Conservation (phyloP, 2,888 invertebrate genomes). For the Torymus tubicola region DNA sequence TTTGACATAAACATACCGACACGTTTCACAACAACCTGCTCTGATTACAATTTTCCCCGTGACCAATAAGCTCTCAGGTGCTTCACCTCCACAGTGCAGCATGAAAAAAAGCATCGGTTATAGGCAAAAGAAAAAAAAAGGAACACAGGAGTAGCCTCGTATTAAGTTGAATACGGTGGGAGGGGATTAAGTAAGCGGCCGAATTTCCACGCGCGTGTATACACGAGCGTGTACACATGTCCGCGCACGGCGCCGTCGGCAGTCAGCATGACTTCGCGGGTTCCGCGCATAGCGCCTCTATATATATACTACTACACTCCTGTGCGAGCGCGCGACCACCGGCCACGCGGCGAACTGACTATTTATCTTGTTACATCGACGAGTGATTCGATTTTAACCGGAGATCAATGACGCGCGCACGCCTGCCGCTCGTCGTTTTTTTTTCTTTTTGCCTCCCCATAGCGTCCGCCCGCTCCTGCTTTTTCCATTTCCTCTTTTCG, state of each 20-base stretch:
- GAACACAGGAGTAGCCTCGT: background rate
- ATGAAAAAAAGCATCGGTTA: too few species aligned
- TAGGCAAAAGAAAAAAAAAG: conserved; percentile 22
- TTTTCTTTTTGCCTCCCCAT: background rate
- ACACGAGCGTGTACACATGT: conserved; percentile 52
- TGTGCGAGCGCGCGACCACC: too few species aligned
- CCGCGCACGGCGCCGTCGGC: conserved; percentile 54
- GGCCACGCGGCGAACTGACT: conserved; percentile 67
- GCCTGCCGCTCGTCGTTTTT: background rate
- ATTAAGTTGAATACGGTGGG: background rate
- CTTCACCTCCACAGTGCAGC: too few species aligned
- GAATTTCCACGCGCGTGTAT: conserved; percentile 57
- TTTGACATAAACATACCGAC: too few species aligned
- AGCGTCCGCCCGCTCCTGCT: background rate
- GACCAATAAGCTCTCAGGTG: too few species aligned
- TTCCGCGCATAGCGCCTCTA: conserved; percentile 63
- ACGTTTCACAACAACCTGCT: too few species aligned
- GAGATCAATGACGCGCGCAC: conserved; percentile 68
- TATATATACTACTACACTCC: too few species aligned
- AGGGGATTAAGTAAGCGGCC: conserved; percentile 17
- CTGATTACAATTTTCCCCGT: too few species aligned
- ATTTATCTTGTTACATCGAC: conserved; percentile 72
- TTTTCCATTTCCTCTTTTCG: conserved; percentile 24
- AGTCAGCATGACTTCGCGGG: conserved; percentile 65
- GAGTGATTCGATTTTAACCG: conserved; percentile 70